Percentiles rank a stretch among this genome's conserved stretches.
These are phyloP conservation scores for Cryptops parisi DNA, from an alignment of 2,888 invertebrate species.

Conservation along the genomic window DNA sequence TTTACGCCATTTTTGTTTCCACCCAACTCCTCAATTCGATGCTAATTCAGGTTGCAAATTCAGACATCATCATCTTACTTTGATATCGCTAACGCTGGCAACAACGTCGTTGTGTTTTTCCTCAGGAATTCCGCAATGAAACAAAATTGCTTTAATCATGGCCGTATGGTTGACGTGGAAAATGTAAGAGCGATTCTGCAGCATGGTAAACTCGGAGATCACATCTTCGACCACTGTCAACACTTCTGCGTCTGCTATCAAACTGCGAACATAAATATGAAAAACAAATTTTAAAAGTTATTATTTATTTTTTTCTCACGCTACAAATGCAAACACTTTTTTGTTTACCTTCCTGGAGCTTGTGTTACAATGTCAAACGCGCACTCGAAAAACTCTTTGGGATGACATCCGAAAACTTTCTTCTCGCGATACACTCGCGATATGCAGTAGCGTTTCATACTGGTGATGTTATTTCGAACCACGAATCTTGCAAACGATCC, in stretches of 20 bases:
- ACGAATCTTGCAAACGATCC: conserved; percentile 67
- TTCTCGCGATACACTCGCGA: conserved; percentile 75
- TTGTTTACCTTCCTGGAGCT: conserved; percentile 29
- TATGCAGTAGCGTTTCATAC: conserved; percentile 68
- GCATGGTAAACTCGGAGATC: conserved; percentile 48
- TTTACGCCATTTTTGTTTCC: too few species aligned
- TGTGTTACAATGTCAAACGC: conserved; percentile 85
- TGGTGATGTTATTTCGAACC: conserved; percentile 57
- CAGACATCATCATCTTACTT: conserved; percentile 22
- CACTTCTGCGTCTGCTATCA: conserved; percentile 73
- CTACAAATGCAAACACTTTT: neutral
- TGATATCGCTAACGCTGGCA: conserved; percentile 26
- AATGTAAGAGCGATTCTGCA: conserved; percentile 48
- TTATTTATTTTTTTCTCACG: neutral
- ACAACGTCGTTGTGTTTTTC: conserved; percentile 32
- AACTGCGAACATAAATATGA: conserved; percentile 33
- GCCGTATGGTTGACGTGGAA: conserved; percentile 66
- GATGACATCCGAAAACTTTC: conserved; percentile 56
- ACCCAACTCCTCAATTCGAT: too few species aligned
- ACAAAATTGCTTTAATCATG: conserved; percentile 55
- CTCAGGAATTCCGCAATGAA: conserved; percentile 62
- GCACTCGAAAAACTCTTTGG: conserved; percentile 75
- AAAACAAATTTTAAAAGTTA: neutral
- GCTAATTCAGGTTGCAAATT: too few species aligned
- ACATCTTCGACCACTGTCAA: conserved; percentile 62